Base-by-base conservation (phyloP, 2,888 invertebrate species). In the Nemotelus nigrinus region DNA sequence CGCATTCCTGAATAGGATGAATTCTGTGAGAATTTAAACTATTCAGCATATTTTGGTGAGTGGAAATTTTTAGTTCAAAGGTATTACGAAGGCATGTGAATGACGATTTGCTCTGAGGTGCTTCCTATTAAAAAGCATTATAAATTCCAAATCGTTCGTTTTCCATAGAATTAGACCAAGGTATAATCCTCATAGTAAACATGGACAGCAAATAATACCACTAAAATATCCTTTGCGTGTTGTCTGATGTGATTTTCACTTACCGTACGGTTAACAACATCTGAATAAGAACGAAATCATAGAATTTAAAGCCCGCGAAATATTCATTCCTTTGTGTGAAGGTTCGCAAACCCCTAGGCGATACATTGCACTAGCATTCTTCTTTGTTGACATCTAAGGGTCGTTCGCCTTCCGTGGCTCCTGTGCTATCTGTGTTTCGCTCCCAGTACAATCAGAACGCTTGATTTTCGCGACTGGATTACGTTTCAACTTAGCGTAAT, bases 351-450 rank as follows among this genome's bases (percentile, higher is more conserved):
- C 25, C n/a, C 10, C 39, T 8, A 53, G 10, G 25, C 53, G 7
- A 70, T 25, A 25, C 25, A n/a, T 53, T 70, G 55, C 53, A 70
- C 70, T 70, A 70, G 53, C 43, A 50, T 70, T 53, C 70, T 70
- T 70, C 47, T 57, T 58, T 48, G 60, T 48, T 63, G 74, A 60
- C 63, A 43, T 60, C 39, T 39, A 55, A 45, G 58, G 58, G 71
- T 57, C 57, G 10, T 72, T 72, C 58, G 25, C 67, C 50, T 10
- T n/a, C 25, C 41, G 44, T 45, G 6, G 48, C 39, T 72, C 57
- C 58, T 47, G 25, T 63, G 25, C 25, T 63, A 63, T 63, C 63
- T 41, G 5, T 43, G 6, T 3, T 63, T 63, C 63, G 25, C 63
- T 41, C 10, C n/a, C 58, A 43, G 25, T 63, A 41, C 63, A 25